Percentiles rank a stretch among this genome's conserved stretches.
These are phyloP conservation scores for Lasioglossum calceatum DNA, from an alignment of 2,888 invertebrate genomes.

Conservation along the genomic window DNA sequence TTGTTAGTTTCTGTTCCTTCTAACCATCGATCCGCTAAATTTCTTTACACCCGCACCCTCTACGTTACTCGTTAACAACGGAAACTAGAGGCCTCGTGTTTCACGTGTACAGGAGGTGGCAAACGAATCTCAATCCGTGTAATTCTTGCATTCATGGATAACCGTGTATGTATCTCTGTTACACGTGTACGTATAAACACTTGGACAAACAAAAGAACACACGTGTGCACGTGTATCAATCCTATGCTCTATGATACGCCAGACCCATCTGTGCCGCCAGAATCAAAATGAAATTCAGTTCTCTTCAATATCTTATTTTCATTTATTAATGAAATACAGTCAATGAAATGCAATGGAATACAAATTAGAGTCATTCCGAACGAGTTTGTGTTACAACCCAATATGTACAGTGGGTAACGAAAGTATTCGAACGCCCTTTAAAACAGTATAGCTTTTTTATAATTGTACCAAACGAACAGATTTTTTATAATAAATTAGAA, in stretches of 20 bases:
- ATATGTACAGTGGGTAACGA: no score
- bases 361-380: no score
- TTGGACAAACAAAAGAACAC: neutral
- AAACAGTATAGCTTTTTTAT: no score
- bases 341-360: no score
- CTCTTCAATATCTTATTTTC: no score
- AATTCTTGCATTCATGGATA: neutral
- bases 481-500: no score
- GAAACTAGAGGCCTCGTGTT: neutral
- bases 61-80: slow-evolving; percentile 20
- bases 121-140: neutral
- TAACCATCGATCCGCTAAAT: slow-evolving; percentile 22
- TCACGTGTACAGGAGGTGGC: neutral
- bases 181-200: neutral
- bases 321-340: no score
- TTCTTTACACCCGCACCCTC: slow-evolving; percentile 8
- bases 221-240: neutral
- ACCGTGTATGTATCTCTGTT: neutral
- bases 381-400: no score
- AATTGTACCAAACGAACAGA: no score
- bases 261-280: no score
- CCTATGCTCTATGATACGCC: neutral
- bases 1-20: slow-evolving; percentile 1
- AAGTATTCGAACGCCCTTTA: no score
- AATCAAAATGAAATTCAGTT: no score